Percentiles rank a stretch among this genome's conserved stretches.
Evolutionary conservation across 2,888 invertebrate genomes (phyloP).

Genomic region (Drosophila suboccidentalis): DNA sequence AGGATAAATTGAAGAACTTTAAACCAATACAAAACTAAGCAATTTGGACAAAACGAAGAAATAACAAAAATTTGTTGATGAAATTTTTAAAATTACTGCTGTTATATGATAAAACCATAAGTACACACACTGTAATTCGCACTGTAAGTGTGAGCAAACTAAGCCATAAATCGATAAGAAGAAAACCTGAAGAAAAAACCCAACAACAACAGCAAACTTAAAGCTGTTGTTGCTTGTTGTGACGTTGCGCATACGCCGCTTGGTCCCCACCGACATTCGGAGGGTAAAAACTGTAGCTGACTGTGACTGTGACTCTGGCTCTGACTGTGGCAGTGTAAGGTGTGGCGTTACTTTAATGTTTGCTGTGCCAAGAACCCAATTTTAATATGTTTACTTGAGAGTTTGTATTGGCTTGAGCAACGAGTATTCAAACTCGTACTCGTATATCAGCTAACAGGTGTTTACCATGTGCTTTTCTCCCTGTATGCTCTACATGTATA

Average conservation of each 20-base stretch:
- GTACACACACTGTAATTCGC: conserved; percentile 8
- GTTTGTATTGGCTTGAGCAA: conserved; percentile 28
- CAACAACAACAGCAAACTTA: conserved; percentile 18
- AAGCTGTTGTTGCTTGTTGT: conserved; percentile 17
- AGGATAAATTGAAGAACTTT: conserved; percentile 1
- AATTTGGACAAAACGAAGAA: neutral
- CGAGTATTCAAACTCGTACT: conserved; percentile 6
- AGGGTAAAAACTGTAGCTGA: neutral
- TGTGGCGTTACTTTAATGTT: conserved; percentile 47
- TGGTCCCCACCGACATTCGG: neutral
- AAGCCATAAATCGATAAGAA: conserved; percentile 47
- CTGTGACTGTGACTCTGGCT: neutral
- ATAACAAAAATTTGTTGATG: conserved; percentile 6
- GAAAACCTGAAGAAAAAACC: neutral
- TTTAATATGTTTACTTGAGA: conserved; percentile 54
- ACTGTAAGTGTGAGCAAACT: conserved; percentile 9
- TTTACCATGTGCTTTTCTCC: conserved; percentile 18
- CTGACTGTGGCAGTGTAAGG: conserved; percentile 7
- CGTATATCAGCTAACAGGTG: conserved; percentile 39
- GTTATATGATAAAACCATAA: conserved; percentile 8
- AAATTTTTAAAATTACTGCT: conserved; percentile 14
- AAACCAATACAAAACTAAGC: conserved; percentile 2
- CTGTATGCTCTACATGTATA: conserved; percentile 4
- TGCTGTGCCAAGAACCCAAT: conserved; percentile 50
- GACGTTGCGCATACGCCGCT: conserved; percentile 23